Evolutionary conservation across 2,113 vertebrate species (phyloP).

Genomic region (Chrysemys picta): DNA sequence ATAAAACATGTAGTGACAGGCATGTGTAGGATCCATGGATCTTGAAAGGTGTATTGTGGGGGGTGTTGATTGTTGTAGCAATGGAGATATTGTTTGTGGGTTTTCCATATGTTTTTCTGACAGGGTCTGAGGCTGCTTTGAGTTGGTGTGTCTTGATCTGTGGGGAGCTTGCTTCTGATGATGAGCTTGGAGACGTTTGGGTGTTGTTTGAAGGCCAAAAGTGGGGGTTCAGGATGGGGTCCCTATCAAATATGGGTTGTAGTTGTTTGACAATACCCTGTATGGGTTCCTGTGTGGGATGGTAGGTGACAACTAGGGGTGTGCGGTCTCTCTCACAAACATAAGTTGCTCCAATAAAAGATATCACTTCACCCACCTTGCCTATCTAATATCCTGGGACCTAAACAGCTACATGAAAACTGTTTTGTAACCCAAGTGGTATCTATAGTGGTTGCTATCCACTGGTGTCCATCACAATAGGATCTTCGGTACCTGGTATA

Average conservation of each 20-base stretch:
- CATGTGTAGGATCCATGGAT: background rate
- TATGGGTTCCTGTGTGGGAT: background rate
- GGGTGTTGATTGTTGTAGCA: background rate
- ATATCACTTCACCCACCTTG: background rate
- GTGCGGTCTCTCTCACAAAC: background rate
- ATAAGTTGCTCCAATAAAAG: background rate
- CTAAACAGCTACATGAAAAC: background rate
- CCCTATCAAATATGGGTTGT: background rate
- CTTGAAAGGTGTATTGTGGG: background rate
- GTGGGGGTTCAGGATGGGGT: background rate
- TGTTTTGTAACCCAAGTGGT: background rate
- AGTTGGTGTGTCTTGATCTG: background rate
- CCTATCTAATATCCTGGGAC: background rate
- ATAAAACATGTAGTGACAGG: background rate
- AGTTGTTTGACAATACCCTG: background rate
- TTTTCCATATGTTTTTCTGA: background rate
- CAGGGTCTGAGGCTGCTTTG: background rate
- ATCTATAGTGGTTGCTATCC: background rate
- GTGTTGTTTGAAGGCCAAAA: background rate
- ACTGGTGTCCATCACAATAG: background rate
- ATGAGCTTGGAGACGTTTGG: background rate
- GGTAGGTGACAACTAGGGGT: background rate
- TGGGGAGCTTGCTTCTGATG: background rate
- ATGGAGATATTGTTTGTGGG: background rate
- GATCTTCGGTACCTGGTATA: accelerated